These are phyloP conservation scores for Melitaea athalia DNA, from an alignment of 2,888 invertebrate genomes.

Conservation along the genomic window DNA sequence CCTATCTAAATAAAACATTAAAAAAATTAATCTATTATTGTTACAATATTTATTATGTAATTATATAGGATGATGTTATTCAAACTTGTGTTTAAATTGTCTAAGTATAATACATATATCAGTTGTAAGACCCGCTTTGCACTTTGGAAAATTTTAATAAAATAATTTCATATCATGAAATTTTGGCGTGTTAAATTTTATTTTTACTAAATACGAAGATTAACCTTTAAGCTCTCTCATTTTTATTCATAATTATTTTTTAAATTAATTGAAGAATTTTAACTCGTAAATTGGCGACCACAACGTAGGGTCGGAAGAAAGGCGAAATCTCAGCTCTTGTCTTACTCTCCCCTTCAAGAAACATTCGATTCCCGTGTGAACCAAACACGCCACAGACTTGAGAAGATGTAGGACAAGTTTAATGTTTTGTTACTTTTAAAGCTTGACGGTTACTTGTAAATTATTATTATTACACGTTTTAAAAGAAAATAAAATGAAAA, in stretches of 20 bases:
- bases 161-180: too few species aligned
- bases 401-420: constrained; percentile 29
- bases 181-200: too few species aligned
- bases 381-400: constrained; percentile 40
- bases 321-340: constrained; percentile 49
- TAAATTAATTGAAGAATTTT: constrained; percentile 22
- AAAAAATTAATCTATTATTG: too few species aligned
- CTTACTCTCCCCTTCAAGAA: constrained; percentile 66
- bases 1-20: background rate
- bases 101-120: too few species aligned
- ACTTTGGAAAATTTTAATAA: too few species aligned
- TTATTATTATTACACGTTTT: background rate
- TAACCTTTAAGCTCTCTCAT: too few species aligned
- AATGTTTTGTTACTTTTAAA: background rate
- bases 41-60: too few species aligned
- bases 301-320: constrained; percentile 41
- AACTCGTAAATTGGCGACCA: constrained; percentile 39
- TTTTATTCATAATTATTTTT: constrained; percentile 1
- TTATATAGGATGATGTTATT: too few species aligned
- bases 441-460: background rate
- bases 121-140: too few species aligned
- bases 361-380: constrained; percentile 78
- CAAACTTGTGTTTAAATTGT: too few species aligned
- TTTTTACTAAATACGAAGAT: too few species aligned
- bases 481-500: too few species aligned